These are phyloP conservation scores for Saccostrea glomerata DNA, from an alignment of 1,140 invertebrate genomes.

Conservation along the genomic window DNA sequence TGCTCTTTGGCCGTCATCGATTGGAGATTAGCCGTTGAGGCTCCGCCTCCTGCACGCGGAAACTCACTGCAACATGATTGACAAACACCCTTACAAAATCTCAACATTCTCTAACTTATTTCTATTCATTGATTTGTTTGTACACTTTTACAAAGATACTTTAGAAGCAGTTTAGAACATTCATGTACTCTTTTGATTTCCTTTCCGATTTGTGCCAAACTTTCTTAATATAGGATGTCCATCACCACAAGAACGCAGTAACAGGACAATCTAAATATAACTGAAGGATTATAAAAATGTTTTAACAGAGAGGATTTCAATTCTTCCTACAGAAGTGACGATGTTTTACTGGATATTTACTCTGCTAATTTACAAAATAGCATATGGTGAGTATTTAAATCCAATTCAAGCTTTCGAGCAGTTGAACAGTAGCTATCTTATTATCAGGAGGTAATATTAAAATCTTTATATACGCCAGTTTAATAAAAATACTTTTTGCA, in stretches of 20 bases:
- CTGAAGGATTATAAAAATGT: not conserved
- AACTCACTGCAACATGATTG: not conserved
- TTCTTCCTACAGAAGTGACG: not conserved
- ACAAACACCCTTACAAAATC: slow-evolving; percentile 32
- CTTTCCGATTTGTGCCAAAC: not conserved
- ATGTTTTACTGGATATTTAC: slow-evolving; percentile 24
- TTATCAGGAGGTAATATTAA: too few species aligned
- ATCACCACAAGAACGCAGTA: not conserved
- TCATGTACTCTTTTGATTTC: not conserved
- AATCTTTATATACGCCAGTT: too few species aligned
- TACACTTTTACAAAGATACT: slow-evolving; percentile 18
- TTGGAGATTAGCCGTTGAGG: slow-evolving; percentile 15
- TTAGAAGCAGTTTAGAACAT: not conserved
- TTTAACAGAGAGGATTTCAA: not conserved
- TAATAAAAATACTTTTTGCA: too few species aligned
- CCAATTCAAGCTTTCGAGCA: not conserved
- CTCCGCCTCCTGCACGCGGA: slow-evolving; percentile 6
- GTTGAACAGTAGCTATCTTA: not conserved
- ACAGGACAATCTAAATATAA: not conserved
- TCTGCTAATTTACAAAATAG: not conserved
- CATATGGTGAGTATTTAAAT: not conserved
- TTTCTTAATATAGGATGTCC: not conserved
- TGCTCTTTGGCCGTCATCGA: slow-evolving; percentile 28
- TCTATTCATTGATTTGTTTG: slow-evolving; percentile 13
- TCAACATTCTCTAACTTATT: slow-evolving; percentile 30